Conservation (phyloP, 1,140 invertebrate genomes). For the Triops longicaudatus region DNA sequence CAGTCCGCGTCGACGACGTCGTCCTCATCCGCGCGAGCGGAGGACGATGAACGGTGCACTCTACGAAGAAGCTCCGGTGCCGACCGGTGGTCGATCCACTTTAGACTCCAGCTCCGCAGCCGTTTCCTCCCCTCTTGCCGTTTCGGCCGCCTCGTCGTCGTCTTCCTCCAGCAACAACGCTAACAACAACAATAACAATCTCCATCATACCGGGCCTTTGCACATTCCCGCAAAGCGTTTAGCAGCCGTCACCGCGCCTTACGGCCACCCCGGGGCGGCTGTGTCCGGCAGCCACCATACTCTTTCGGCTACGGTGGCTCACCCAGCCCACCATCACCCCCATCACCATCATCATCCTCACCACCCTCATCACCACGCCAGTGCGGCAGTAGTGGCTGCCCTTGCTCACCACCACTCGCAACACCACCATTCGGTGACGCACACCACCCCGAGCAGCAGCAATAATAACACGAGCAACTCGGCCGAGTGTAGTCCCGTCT, state of each 20-base stretch:
- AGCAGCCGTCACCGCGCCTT: slow-evolving; percentile 28
- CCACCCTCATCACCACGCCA: slow-evolving; percentile 37
- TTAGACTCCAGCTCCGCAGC: not conserved
- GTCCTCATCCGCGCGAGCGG: slow-evolving; percentile 25
- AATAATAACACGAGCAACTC: slow-evolving; percentile 5
- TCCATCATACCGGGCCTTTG: slow-evolving; percentile 48
- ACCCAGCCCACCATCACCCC: not conserved
- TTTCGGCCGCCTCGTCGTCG: slow-evolving; percentile 30
- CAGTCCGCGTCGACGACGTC: slow-evolving; percentile 11
- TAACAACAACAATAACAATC: slow-evolving; percentile 4
- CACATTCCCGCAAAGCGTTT: slow-evolving; percentile 75
- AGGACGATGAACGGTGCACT: slow-evolving; percentile 35
- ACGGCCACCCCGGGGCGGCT: not conserved
- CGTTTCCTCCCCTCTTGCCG: not conserved
- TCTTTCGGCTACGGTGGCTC: not conserved
- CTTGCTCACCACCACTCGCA: slow-evolving; percentile 34
- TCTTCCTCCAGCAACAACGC: slow-evolving; percentile 21
- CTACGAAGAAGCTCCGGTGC: slow-evolving; percentile 33
- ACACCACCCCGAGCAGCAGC: slow-evolving; percentile 24
- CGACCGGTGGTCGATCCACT: slow-evolving; percentile 22
- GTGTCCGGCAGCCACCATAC: not conserved
- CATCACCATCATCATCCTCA: slow-evolving; percentile 6
- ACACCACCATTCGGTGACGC: slow-evolving; percentile 34
- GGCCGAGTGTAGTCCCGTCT: slow-evolving; percentile 9
- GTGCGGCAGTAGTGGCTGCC: not conserved